A percentile compares a stretch with the other conserved stretches of the same genome.
phyloP scores from a whole-genome alignment of 1,140 invertebrate genomes.

The Ctenoplectra terminalis region DNA sequence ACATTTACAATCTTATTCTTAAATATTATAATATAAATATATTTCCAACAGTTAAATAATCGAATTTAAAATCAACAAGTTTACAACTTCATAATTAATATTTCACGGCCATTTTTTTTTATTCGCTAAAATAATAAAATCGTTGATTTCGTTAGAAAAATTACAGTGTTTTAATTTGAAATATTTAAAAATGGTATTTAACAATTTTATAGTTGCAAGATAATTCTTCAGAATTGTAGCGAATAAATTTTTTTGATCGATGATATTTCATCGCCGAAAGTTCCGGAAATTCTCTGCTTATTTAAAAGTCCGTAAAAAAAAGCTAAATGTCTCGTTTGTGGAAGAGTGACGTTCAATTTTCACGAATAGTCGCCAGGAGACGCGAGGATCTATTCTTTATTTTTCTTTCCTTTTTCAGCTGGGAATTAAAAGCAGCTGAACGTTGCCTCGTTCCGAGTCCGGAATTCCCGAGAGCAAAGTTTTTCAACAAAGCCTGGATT shows the following conservation, averaged over 20 bases:
- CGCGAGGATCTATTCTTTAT: background rate
- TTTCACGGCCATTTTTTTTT: background rate
- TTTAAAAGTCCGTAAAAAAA: background rate
- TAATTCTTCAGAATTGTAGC: background rate
- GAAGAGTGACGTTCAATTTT: conserved; percentile 36
- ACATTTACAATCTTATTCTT: no score
- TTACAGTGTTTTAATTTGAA: background rate
- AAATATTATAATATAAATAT: no score
- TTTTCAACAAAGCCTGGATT: conserved; percentile 30
- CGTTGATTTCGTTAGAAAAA: background rate
- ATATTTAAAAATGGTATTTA: no score
- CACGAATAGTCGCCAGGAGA: conserved; percentile 20
- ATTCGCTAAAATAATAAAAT: background rate
- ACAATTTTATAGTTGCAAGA: no score
- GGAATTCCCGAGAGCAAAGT: conserved; percentile 22
- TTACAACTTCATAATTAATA: no score
- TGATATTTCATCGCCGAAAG: background rate
- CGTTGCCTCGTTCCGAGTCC: background rate
- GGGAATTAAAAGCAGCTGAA: conserved; percentile 38
- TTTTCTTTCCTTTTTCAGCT: background rate
- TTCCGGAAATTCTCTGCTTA: conserved; percentile 1
- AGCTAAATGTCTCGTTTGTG: conserved; percentile 16
- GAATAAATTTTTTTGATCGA: background rate
- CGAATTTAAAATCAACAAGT: no score
- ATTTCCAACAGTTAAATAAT: no score